Evolutionary conservation across 2,113 vertebrate genomes (phyloP).

Genomic region (Nestor notabilis): DNA sequence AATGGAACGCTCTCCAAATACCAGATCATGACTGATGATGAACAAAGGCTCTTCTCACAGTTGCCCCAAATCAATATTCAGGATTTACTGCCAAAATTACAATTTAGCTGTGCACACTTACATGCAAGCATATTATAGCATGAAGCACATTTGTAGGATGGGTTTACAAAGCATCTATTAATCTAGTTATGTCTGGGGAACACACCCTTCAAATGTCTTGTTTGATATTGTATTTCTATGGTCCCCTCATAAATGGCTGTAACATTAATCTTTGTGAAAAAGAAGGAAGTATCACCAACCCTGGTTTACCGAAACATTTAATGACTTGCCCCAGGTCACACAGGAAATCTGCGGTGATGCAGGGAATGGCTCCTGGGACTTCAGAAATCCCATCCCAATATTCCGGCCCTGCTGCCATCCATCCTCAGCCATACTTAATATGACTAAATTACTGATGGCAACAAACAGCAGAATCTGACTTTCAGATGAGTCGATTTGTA

Average conservation of each 20-base stretch:
- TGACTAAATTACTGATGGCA: conserved; percentile 31
- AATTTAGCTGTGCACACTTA: accelerated
- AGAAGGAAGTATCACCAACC: not conserved
- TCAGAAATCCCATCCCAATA: not conserved
- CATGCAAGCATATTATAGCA: accelerated
- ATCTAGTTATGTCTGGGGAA: accelerated
- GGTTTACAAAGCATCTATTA: not conserved
- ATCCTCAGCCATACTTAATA: not conserved
- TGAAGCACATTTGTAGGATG: accelerated
- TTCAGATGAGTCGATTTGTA: conserved; percentile 46
- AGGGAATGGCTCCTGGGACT: not conserved
- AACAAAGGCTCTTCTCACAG: not conserved
- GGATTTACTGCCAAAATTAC: not conserved
- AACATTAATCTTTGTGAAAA: not conserved
- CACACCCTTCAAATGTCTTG: accelerated
- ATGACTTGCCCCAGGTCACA: not conserved
- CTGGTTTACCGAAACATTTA: accelerated
- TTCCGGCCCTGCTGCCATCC: not conserved
- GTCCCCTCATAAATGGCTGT: not conserved
- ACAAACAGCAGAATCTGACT: conserved; percentile 55
- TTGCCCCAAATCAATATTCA: not conserved
- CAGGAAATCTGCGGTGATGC: not conserved
- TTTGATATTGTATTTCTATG: accelerated
- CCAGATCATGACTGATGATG: accelerated
- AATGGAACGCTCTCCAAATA: not conserved